Conservation (phyloP, 2,888 invertebrate genomes). For the Alentia gelatinosa region DNA sequence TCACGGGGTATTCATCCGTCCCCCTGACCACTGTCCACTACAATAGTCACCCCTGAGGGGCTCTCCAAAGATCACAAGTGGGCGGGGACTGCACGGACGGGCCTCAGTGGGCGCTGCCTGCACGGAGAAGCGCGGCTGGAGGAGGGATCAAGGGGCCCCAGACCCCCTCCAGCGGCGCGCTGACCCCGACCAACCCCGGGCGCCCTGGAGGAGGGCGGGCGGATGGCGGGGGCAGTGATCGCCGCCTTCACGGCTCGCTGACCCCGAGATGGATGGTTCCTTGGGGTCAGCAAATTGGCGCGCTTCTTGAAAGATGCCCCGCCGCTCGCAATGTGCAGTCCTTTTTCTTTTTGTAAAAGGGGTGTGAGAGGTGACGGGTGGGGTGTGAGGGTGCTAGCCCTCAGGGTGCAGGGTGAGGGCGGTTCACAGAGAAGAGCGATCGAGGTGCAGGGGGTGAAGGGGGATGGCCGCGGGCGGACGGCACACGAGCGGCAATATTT, state of each 20-base stretch:
- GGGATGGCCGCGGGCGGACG: neutral
- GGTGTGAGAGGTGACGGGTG: neutral
- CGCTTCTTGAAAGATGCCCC: slow-evolving; percentile 33
- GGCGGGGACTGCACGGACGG: no score
- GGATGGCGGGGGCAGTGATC: slow-evolving; percentile 23
- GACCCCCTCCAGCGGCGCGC: neutral
- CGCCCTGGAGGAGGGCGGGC: neutral
- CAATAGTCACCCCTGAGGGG: slow-evolving; percentile 10
- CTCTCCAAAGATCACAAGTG: slow-evolving; percentile 16
- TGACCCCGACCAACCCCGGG: neutral
- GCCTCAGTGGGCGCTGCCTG: neutral
- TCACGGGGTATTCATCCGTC: neutral
- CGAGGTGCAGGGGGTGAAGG: neutral
- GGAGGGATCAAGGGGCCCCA: neutral
- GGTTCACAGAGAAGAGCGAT: neutral
- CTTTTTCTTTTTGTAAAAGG: no score
- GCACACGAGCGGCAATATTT: slow-evolving; percentile 12
- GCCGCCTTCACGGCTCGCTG: slow-evolving; percentile 27
- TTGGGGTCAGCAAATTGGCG: slow-evolving; percentile 38
- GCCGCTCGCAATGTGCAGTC: slow-evolving; percentile 12
- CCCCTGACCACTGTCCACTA: slow-evolving; percentile 16
- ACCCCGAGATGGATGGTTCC: slow-evolving; percentile 21
- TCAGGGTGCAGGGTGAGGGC: neutral
- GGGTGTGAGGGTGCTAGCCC: neutral
- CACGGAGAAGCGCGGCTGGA: neutral